Percentiles rank a stretch among this genome's conserved stretches.
Conservation (phyloP, 2,888 invertebrate species). For the Athalia circularis region DNA sequence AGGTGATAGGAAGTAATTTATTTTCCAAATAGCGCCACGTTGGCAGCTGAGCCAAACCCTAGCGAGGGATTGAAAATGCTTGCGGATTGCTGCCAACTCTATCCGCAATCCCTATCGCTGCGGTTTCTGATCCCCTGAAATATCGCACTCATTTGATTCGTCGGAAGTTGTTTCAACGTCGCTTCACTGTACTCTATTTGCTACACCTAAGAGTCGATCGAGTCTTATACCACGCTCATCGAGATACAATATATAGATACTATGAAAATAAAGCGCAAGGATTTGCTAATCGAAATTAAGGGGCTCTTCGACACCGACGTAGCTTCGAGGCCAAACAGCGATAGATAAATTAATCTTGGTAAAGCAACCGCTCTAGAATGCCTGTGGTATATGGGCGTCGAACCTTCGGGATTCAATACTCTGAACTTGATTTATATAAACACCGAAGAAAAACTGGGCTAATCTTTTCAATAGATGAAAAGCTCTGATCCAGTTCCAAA, state of each 20-base stretch:
- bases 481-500: not conserved
- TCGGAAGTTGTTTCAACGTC: constrained; percentile 9
- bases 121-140: not conserved
- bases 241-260: too few species aligned
- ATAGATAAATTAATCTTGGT: not conserved
- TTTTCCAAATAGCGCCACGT: constrained; percentile 20
- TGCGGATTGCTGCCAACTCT: constrained; percentile 20
- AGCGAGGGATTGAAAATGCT: not conserved
- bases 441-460: not conserved
- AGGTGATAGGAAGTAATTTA: constrained; percentile 34
- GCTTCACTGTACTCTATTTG: not conserved
- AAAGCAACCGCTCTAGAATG: not conserved
- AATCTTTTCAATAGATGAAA: constrained; percentile 22
- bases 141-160: constrained; percentile 3
- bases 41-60: constrained; percentile 31
- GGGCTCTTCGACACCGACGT: not conserved
- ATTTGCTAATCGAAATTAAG: constrained; percentile 3
- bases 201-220: not conserved
- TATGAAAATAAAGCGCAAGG: not conserved
- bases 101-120: not conserved
- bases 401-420: constrained; percentile 3
- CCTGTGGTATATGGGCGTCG: not conserved
- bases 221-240: not conserved
- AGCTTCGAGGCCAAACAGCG: not conserved
- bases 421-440: constrained; percentile 10